Percentiles rank a stretch among this genome's conserved stretches.
These are phyloP conservation scores for Phaethon lepturus DNA, from an alignment of 2,113 vertebrate genomes.

Conservation along the genomic window DNA sequence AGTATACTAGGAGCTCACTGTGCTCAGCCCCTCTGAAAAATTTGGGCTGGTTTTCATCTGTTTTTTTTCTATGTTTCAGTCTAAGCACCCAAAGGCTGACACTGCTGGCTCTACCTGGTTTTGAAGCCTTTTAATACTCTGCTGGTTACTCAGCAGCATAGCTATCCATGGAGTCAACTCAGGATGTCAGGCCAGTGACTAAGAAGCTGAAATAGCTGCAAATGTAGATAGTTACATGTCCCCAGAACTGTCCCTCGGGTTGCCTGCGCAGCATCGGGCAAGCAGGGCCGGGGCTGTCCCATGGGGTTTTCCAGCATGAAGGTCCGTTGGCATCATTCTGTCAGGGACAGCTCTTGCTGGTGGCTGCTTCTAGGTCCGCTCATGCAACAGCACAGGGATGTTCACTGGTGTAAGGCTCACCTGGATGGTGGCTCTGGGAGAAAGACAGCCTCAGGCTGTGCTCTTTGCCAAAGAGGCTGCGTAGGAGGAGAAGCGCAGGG, in stretches of 20 bases:
- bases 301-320: background rate
- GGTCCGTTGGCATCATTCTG: background rate
- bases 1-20: background rate
- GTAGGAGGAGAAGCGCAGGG: background rate
- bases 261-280: fast-evolving
- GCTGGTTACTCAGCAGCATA: background rate
- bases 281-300: fast-evolving
- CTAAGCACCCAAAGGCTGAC: background rate
- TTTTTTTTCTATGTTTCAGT: background rate
- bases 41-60: background rate
- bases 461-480: background rate
- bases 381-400: background rate
- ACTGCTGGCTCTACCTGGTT: background rate
- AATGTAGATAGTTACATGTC: background rate
- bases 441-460: background rate
- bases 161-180: background rate
- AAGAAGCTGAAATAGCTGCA: conserved; percentile 44
- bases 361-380: background rate
- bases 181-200: conserved; percentile 10
- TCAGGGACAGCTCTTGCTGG: background rate
- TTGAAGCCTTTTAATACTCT: background rate
- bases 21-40: background rate
- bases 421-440: background rate
- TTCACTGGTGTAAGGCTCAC: background rate
- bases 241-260: background rate